phyloP scores from a whole-genome alignment of 2,113 vertebrate genomes.

The Myrmecophaga tridactyla region DNA sequence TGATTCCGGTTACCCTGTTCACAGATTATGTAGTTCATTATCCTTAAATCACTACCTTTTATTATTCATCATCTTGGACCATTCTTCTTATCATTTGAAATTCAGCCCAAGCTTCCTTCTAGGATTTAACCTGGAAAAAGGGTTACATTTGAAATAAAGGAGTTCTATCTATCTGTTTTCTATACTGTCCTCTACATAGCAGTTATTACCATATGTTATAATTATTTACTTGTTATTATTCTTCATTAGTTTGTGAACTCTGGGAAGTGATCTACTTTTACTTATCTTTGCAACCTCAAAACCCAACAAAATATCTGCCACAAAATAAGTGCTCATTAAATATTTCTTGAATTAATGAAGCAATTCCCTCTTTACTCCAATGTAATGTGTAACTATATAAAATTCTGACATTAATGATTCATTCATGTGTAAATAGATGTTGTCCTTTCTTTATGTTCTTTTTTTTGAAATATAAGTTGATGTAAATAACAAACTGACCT shows the following conservation, averaged over 20 bases:
- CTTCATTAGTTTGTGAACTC: background rate
- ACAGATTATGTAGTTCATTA: background rate
- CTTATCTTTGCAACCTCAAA: background rate
- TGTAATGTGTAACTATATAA: background rate
- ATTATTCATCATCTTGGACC: background rate
- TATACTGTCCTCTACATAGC: background rate
- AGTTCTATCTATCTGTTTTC: too few species aligned
- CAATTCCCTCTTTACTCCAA: background rate
- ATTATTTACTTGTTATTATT: background rate
- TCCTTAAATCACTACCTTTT: fast-evolving
- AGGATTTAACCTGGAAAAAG: background rate
- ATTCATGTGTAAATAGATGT: background rate
- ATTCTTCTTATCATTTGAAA: background rate
- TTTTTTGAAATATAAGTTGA: too few species aligned
- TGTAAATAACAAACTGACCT: too few species aligned
- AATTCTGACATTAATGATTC: background rate
- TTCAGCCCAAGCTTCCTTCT: background rate
- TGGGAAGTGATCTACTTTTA: background rate
- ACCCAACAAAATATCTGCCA: background rate
- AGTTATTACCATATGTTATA: background rate
- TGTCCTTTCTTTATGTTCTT: background rate
- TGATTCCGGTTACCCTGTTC: background rate
- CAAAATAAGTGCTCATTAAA: background rate
- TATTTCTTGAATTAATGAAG: background rate
- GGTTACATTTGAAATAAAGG: too few species aligned